A percentile compares a stretch with the other conserved stretches of the same genome.
Conservation (phyloP, 1,140 invertebrate species). For the Drosophila azteca region DNA sequence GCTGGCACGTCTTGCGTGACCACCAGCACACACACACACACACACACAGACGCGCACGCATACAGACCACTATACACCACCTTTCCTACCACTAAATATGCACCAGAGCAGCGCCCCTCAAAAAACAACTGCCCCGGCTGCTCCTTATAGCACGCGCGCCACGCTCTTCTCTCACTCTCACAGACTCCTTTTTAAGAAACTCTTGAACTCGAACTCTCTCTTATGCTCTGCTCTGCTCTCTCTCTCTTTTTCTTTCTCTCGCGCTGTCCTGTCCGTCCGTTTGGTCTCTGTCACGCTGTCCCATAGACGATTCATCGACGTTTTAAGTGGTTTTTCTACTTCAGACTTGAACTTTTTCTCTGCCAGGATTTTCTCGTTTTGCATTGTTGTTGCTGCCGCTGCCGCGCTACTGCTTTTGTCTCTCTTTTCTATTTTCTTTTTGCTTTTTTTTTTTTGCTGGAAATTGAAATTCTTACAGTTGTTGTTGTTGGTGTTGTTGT, state of each 20-base stretch:
- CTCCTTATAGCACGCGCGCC: constrained; percentile 60
- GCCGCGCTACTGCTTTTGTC: constrained; percentile 33
- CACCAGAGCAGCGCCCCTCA: constrained; percentile 13
- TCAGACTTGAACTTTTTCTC: constrained; percentile 74
- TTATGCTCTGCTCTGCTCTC: constrained; percentile 3
- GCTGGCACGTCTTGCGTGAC: constrained; percentile 74
- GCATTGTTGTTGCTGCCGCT: constrained; percentile 52
- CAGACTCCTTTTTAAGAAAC: constrained; percentile 63
- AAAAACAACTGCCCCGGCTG: constrained; percentile 52
- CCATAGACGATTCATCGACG: constrained; percentile 68
- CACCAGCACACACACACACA: constrained; percentile 52
- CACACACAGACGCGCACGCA: no score
- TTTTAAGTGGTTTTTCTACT: constrained; percentile 82
- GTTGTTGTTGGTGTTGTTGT: constrained; percentile 52
- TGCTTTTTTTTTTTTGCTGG: constrained; percentile 54
- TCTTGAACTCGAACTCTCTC: constrained; percentile 26
- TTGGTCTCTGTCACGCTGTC: constrained; percentile 36
- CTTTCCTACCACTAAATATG: constrained; percentile 73
- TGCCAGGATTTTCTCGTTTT: constrained; percentile 71
- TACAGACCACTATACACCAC: constrained; percentile 56
- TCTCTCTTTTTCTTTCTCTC: constrained; percentile 12
- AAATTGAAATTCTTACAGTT: constrained; percentile 80
- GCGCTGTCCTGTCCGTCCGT: background rate
- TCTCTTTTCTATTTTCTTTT: constrained; percentile 41
- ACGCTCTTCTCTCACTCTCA: constrained; percentile 19